A percentile compares a stretch with the other conserved stretches of the same genome.
These are phyloP conservation scores for Steinernema carpocapsae DNA, from an alignment of 2,888 invertebrate species.

Conservation along the genomic window DNA sequence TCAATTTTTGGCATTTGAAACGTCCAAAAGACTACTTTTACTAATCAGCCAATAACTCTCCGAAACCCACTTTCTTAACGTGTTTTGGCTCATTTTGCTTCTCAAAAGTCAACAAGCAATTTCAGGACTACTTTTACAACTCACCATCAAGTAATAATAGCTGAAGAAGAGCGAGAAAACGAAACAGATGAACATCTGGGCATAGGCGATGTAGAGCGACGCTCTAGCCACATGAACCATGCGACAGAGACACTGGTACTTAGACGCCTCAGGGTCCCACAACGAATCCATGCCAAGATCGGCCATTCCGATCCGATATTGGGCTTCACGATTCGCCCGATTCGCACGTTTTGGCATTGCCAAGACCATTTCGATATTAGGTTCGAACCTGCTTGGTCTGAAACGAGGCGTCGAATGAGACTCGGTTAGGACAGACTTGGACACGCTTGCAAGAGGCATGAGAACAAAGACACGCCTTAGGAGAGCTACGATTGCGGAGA, in stretches of 20 bases:
- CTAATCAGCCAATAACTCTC: too few relatives aligned
- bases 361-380: conserved; percentile 1
- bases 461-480: too few relatives aligned
- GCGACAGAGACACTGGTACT: conserved; percentile 63
- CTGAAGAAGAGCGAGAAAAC: conserved; percentile 60
- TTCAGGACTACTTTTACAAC: not conserved
- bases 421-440: too few relatives aligned
- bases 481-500: too few relatives aligned
- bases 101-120: too few relatives aligned
- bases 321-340: conserved; percentile 47
- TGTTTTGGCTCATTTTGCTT: too few relatives aligned
- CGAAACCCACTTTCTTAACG: too few relatives aligned
- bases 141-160: conserved; percentile 51
- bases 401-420: not conserved
- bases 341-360: conserved; percentile 53
- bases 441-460: too few relatives aligned
- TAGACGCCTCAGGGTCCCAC: conserved; percentile 65
- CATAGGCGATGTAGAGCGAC: conserved; percentile 64
- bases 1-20: too few relatives aligned
- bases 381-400: not conserved
- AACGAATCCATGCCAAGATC: conserved; percentile 52
- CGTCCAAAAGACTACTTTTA: too few relatives aligned
- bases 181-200: conserved; percentile 62
- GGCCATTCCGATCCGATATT: conserved; percentile 52
- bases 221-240: conserved; percentile 65